Conservation (phyloP, 2,113 vertebrate genomes). For the Microcebus lehilahytsara region DNA sequence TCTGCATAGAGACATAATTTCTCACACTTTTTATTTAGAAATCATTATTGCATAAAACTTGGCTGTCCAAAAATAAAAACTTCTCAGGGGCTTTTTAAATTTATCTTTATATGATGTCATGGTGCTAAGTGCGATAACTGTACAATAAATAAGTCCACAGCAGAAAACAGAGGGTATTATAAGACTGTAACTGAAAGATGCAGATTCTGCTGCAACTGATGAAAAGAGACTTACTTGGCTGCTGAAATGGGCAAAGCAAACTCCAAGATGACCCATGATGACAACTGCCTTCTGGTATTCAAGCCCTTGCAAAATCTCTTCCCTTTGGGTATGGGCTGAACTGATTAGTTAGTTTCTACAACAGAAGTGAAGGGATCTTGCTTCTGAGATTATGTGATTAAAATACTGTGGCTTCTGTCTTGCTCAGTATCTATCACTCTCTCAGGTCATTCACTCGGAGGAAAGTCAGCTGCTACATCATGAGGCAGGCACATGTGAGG, state of each 20-base stretch:
- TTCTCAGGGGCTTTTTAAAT: not conserved
- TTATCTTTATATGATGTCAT: not conserved
- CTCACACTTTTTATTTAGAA: not conserved
- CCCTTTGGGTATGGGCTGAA: not conserved
- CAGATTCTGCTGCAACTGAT: not conserved
- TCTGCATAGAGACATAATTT: not conserved
- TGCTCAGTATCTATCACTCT: not conserved
- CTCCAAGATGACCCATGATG: not conserved
- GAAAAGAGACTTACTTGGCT: not conserved
- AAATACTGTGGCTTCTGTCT: not conserved
- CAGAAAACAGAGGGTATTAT: not conserved
- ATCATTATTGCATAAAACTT: not conserved
- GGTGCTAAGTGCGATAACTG: not conserved
- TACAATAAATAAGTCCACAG: not conserved
- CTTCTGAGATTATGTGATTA: not conserved
- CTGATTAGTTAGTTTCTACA: not conserved
- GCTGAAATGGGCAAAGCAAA: not conserved
- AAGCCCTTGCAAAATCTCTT: not conserved
- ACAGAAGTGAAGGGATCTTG: not conserved
- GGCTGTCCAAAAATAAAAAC: not conserved
- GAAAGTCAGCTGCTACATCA: not conserved
- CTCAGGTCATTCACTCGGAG: not conserved
- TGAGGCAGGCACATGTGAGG: not conserved
- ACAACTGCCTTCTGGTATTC: not conserved
- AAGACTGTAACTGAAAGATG: not conserved